A percentile compares a stretch with the other conserved stretches of the same genome.
These are phyloP conservation scores for Deilephila elpenor DNA, from an alignment of 2,888 invertebrate species.

Conservation along the genomic window DNA sequence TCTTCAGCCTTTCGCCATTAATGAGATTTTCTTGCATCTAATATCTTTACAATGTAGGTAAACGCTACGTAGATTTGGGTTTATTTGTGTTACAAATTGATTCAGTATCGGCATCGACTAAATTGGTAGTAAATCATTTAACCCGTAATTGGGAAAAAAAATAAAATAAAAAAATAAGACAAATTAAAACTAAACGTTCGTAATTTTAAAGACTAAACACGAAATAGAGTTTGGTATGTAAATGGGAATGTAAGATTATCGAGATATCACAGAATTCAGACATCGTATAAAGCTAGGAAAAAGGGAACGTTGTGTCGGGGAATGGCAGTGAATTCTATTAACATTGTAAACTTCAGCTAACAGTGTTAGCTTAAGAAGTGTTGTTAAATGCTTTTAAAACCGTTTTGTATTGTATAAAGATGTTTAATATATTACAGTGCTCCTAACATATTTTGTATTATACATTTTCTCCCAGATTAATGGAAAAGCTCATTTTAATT, in stretches of 20 bases:
- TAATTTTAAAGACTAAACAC: neutral
- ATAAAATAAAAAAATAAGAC: no score
- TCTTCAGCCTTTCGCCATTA: neutral
- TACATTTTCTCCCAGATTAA: no score
- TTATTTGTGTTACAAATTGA: neutral
- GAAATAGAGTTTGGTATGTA: neutral
- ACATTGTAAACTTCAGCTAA: conserved; percentile 51
- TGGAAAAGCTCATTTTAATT: no score
- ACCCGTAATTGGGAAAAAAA: no score
- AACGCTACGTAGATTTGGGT: neutral
- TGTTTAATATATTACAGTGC: neutral
- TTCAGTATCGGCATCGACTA: neutral
- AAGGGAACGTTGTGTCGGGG: neutral
- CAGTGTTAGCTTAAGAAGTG: neutral
- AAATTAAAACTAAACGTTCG: neutral
- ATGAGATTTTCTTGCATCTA: neutral
- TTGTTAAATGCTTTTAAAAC: neutral
- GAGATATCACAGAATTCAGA: neutral
- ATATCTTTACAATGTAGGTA: neutral
- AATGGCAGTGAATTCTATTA: conserved; percentile 44
- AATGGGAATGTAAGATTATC: neutral
- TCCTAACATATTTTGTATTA: no score
- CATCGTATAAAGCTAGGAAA: neutral
- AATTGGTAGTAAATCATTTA: no score
- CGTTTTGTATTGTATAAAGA: neutral